Conservation (phyloP, 2,113 vertebrate species). For the Anseranas semipalmata region DNA sequence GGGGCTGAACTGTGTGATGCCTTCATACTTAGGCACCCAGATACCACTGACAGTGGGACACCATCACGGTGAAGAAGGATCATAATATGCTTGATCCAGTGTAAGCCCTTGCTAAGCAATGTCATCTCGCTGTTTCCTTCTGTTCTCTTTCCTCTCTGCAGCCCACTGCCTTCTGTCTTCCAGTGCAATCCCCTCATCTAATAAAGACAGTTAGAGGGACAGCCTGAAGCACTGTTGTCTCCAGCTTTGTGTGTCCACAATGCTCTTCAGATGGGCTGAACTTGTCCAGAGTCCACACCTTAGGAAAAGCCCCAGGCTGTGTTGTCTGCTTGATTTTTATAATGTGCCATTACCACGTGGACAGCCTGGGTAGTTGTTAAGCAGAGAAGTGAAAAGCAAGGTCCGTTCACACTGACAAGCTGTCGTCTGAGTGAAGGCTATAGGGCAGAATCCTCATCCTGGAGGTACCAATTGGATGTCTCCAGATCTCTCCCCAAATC, state of each 20-base stretch:
- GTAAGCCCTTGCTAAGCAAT: neutral
- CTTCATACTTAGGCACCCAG: neutral
- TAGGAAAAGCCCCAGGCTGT: neutral
- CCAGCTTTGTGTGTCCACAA: neutral
- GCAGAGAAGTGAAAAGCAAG: neutral
- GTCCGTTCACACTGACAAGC: neutral
- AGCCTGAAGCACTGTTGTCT: neutral
- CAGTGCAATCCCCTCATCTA: neutral
- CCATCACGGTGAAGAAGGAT: neutral
- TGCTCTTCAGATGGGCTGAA: neutral
- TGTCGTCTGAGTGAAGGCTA: neutral
- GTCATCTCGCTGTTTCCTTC: neutral
- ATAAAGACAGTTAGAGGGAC: neutral
- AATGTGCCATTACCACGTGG: accelerated
- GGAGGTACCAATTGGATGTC: too few species aligned
- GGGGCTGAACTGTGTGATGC: neutral
- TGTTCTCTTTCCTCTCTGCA: neutral
- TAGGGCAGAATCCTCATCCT: neutral
- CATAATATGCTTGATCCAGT: neutral
- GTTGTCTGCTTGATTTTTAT: neutral
- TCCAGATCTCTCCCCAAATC: neutral
- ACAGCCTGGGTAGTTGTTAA: neutral
- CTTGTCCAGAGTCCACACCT: neutral
- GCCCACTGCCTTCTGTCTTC: neutral
- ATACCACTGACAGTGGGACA: neutral